Evolutionary conservation across 35 echinoderm and acorn worm genomes (phyloP).

Genomic region (Holothuria glaberrima): DNA sequence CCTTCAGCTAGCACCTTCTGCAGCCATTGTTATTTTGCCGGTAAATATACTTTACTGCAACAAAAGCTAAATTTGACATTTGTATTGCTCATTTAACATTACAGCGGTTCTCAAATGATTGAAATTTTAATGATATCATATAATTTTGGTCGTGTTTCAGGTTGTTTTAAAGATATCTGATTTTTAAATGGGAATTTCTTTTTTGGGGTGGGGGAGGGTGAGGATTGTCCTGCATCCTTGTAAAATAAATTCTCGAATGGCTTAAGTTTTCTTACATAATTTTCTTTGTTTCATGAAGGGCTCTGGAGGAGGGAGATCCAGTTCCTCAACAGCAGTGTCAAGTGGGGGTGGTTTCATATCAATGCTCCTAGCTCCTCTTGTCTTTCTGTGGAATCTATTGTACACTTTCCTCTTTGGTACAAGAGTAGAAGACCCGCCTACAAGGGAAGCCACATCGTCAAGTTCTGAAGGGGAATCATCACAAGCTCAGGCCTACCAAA

Average conservation of each 20-base stretch:
- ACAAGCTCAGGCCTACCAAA: slow-evolving; percentile 45
- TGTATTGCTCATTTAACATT: no score
- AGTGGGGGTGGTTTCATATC: slow-evolving; percentile 45
- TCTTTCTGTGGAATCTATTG: slow-evolving; percentile 73
- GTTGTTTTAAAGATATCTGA: no score
- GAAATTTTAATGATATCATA: no score
- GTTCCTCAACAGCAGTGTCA: slow-evolving; percentile 28
- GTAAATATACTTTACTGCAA: slow-evolving; percentile 79
- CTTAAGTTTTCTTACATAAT: no score
- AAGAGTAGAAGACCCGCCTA: background rate
- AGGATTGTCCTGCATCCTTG: no score
- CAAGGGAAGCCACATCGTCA: background rate
- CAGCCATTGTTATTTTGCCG: slow-evolving; percentile 83
- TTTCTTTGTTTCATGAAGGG: slow-evolving; percentile 10
- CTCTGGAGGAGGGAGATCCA: background rate
- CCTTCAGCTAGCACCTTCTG: slow-evolving; percentile 78
- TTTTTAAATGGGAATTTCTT: no score
- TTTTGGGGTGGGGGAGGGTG: no score
- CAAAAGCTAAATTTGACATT: no score
- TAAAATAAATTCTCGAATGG: no score
- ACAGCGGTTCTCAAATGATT: no score
- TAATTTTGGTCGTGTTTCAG: no score
- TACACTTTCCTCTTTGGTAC: slow-evolving; percentile 72
- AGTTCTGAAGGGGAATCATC: background rate
- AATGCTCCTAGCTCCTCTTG: slow-evolving; percentile 67